Percentiles rank a stretch among this genome's conserved stretches.
These are phyloP conservation scores for Nemapogon koenigi DNA, from an alignment of 2,888 invertebrate genomes.

Conservation along the genomic window DNA sequence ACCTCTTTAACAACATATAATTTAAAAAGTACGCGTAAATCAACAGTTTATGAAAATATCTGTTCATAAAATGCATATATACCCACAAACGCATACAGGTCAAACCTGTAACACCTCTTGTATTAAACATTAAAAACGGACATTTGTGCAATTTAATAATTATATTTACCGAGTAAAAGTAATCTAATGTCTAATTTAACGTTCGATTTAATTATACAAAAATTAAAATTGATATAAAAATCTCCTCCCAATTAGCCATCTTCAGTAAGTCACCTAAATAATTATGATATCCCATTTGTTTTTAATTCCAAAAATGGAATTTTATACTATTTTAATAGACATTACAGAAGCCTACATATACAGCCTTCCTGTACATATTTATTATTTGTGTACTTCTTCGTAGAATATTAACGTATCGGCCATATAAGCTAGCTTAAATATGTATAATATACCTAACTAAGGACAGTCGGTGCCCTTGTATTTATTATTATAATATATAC, in stretches of 20 bases:
- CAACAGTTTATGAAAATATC: too few relatives aligned
- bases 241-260: conserved; percentile 7
- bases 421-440: conserved; percentile 1
- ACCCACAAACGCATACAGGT: too few relatives aligned
- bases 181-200: background rate
- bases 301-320: conserved; percentile 9
- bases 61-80: too few relatives aligned
- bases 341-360: conserved; percentile 6
- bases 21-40: too few relatives aligned
- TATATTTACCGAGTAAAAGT: background rate
- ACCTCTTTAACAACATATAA: too few relatives aligned
- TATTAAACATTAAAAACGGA: too few relatives aligned
- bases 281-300: background rate
- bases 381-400: background rate
- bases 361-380: conserved; percentile 9
- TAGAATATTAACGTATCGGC: conserved; percentile 5
- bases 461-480: background rate
- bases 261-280: conserved; percentile 2
- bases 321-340: background rate
- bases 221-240: background rate
- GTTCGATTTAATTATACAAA: background rate
- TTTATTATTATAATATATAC: background rate
- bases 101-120: too few relatives aligned
- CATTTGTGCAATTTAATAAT: background rate
- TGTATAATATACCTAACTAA: conserved; percentile 1